These are phyloP conservation scores for Rhyacichthys aspro DNA, from an alignment of 2,797 vertebrate genomes.

Conservation along the genomic window DNA sequence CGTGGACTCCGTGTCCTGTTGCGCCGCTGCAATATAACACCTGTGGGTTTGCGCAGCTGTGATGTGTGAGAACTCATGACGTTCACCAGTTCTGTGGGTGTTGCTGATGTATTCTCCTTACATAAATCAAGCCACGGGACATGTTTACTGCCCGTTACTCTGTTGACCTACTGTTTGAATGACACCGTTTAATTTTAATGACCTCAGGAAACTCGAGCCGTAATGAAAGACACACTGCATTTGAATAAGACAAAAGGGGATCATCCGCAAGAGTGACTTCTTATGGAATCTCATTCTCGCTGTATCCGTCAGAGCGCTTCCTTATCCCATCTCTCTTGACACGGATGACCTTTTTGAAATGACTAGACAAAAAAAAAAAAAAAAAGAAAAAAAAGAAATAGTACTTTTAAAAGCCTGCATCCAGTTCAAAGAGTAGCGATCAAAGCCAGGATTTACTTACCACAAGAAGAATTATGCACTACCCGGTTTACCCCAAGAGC, in stretches of 20 bases:
- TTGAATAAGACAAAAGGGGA: conserved; percentile 4
- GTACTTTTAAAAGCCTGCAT: neutral
- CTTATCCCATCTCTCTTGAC: conserved; percentile 2
- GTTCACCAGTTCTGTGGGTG: conserved; percentile 14
- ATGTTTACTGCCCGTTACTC: conserved; percentile 9
- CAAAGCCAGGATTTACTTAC: conserved; percentile 28
- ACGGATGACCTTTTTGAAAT: conserved; percentile 3
- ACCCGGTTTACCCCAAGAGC: conserved; percentile 15
- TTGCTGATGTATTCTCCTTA: neutral
- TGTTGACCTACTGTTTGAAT: neutral
- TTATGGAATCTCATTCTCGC: neutral
- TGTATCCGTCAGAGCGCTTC: conserved; percentile 2
- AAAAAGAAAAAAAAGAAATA: no score
- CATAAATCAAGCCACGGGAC: conserved; percentile 4
- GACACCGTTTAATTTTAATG: conserved; percentile 5
- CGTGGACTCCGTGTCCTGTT: conserved; percentile 30
- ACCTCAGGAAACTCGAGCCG: neutral
- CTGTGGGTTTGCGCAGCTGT: conserved; percentile 46
- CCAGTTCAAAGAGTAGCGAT: conserved; percentile 30
- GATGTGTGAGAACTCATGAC: conserved; percentile 40
- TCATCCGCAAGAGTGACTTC: neutral
- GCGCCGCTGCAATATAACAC: conserved; percentile 32
- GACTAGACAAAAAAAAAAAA: neutral
- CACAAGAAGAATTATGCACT: conserved; percentile 26
- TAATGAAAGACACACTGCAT: conserved; percentile 2